Evolutionary conservation across 2,113 vertebrate genomes (phyloP).

Genomic region (Pterocles orientalis): DNA sequence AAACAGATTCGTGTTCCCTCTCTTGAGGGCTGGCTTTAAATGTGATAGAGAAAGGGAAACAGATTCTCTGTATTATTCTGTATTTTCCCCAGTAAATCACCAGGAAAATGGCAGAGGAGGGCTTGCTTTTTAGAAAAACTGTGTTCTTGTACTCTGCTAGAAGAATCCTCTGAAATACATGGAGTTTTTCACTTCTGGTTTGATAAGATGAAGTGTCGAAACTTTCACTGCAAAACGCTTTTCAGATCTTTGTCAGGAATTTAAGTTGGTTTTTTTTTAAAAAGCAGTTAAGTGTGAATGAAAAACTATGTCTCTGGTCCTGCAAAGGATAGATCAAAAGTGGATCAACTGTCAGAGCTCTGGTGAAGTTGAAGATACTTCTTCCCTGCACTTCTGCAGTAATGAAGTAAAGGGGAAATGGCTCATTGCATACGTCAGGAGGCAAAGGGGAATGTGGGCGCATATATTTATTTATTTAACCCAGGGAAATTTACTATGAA

Average conservation of each 20-base stretch:
- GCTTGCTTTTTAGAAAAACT: neutral
- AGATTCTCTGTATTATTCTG: neutral
- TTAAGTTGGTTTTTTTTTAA: neutral
- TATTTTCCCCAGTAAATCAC: neutral
- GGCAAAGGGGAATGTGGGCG: fast-evolving
- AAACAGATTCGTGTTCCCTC: neutral
- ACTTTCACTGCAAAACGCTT: neutral
- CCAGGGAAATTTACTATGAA: neutral
- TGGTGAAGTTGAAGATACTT: neutral
- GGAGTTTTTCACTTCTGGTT: neutral
- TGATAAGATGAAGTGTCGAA: neutral
- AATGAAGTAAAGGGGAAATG: neutral
- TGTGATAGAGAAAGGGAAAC: neutral
- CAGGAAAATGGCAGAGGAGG: neutral
- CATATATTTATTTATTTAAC: neutral
- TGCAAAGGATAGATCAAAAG: neutral
- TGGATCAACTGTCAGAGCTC: neutral
- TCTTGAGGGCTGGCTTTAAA: slow-evolving; percentile 42
- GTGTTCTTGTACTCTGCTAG: neutral
- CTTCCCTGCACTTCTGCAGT: neutral
- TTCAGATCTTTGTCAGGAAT: neutral
- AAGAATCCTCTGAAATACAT: neutral
- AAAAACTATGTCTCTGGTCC: neutral
- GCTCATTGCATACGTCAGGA: neutral
- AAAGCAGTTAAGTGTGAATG: neutral